Evolutionary conservation across 2,113 vertebrate species (phyloP), one percentile per base, ranked within the genome.

Genomic region (Brevimyrus niger): DNA sequence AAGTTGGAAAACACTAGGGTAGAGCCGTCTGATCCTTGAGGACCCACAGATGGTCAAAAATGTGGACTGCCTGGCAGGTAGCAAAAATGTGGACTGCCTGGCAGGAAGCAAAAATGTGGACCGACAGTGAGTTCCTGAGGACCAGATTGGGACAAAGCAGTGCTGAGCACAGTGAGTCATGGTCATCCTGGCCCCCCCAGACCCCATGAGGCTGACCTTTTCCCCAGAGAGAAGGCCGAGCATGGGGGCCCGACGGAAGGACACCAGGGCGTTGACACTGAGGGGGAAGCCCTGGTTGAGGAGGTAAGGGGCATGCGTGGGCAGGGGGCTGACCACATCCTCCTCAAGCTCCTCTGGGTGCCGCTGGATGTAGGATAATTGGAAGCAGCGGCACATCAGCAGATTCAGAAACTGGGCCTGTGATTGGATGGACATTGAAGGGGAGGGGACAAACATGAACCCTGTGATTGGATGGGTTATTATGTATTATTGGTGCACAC

Each of bases 371-470:
- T 98, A 97, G 10, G 92, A 94, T 3, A 99, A 94, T 95, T 99
- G 98, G 96, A 99, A 99, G 92, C 96, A 98, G 88, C 98, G 97
- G 94, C 97, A 98, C 58, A 99, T 96, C 91, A 99, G 92, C 92
- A 98, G 95, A 92, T 99, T 97, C 94, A 98, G 93, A 90, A 96
- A 96, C 93, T 97, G 97, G 50, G 96, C 97, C 98, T 99, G 53
- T 11, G 5, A 15, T 47, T 51, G 51, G 51, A 88, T 44, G 90
- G 73, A 88, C 3, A 89, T 15, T 11, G 19, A 82, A 53, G 42
- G n/a, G 88, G 46, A n/a, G 15, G 80, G 27, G 23, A 88, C 2
- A 87, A 15, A 35, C 10, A 19, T 15, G 19, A 6, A 42, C 31
- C 17, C 17, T 73, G 86, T 65, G 80, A 82, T 80, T 82, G 46